Base-by-base conservation (phyloP, 2,888 invertebrate species). In the Apotomis capreana region DNA sequence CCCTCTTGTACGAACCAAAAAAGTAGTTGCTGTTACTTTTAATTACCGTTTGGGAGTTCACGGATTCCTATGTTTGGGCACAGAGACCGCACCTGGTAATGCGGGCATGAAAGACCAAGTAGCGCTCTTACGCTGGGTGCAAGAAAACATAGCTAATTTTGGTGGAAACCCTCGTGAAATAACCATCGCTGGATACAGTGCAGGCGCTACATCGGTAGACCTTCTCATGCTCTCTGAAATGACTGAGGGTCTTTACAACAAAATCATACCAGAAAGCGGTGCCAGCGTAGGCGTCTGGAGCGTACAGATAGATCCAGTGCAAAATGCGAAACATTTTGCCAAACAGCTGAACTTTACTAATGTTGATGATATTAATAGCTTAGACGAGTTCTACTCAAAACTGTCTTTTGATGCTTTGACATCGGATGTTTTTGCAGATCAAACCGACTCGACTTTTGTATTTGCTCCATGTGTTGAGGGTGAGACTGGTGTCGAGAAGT, bases 21-120 rank as follows among this genome's bases (percentile, higher is more conserved):
- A 74, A 58, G 26, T 75, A n/a, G 64, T 65, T 26, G 26, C 26
- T 26, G 26, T 26, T 26, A 26, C 26, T 26, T 26, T 26, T 26
- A 26, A 26, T 26, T 74, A 76, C 13, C 74, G 76, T 36, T 51
- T 76, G 3, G 74, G 75, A 36, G 65, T 46, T 4, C 73, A 74
- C 5, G 76, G 75, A 0, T 76, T 75, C 52, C 62, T 76, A 5
- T 76, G 75, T 64, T 40, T 76, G 26, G 76, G 76, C 0, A 76
- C 75, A 13, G 74, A 76, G 57, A 72, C 69, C 13, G 74, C 64
- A 1, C 76, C 76, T n/a, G 76, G 76, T 5, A 76, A 76, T n/a
- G 76, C 76, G 5, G 76, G 76, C 0, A 74, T 76, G 73, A 76
- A 76, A 60, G 76, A 76, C 52, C 75, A 75, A 68, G 74, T 76